Evolutionary conservation across 2,888 invertebrate species (phyloP).

Genomic region (Hypomecis atomaria): DNA sequence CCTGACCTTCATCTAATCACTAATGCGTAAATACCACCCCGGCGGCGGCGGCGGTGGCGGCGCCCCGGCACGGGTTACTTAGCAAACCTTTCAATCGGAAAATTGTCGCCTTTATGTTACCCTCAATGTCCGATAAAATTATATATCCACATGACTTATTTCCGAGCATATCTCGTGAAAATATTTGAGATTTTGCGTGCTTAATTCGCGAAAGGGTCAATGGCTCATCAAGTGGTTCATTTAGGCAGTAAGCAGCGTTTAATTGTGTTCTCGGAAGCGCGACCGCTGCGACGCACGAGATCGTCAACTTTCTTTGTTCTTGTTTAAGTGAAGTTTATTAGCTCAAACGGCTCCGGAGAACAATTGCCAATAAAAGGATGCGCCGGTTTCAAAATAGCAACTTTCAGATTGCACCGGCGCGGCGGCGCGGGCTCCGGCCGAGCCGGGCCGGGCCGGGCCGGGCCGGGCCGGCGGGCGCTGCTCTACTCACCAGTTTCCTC

Average conservation of each 20-base stretch:
- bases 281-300: conserved; percentile 3
- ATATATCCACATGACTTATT: background rate
- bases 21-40: conserved; percentile 25
- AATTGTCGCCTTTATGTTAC: conserved; percentile 10
- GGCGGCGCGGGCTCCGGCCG: background rate
- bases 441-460: background rate
- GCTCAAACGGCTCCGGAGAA: conserved; percentile 23
- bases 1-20: conserved; percentile 28
- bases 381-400: conserved; percentile 5
- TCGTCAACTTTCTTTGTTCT: conserved; percentile 40
- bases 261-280: conserved; percentile 37
- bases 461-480: background rate
- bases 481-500: conserved; percentile 12
- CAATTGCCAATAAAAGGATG: conserved; percentile 5
- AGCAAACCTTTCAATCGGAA: conserved; percentile 26
- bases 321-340: conserved; percentile 26
- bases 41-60: background rate
- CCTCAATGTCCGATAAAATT: conserved; percentile 4
- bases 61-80: conserved; percentile 15
- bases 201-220: conserved; percentile 20
- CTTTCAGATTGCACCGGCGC: conserved; percentile 4
- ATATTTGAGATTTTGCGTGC: conserved; percentile 7
- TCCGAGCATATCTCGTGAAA: background rate
- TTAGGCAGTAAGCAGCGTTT: conserved; percentile 23
- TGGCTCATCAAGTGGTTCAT: conserved; percentile 24